phyloP scores from a whole-genome alignment of 2,797 vertebrate genomes.

The Rhabdomys pumilio region DNA sequence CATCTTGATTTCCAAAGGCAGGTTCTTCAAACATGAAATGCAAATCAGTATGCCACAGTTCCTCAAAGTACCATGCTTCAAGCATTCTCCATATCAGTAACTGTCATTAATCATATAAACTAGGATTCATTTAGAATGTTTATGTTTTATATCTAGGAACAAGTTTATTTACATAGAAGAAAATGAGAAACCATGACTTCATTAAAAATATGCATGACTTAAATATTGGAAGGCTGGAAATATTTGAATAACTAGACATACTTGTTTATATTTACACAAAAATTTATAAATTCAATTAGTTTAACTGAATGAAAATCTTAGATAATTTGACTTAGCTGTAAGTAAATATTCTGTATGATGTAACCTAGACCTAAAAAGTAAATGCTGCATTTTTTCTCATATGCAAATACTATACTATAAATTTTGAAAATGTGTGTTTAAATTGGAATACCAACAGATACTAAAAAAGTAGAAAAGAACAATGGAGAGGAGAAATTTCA shows the following conservation, averaged over 20 bases:
- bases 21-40: neutral
- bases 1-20: neutral
- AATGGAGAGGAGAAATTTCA: neutral
- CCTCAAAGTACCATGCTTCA: neutral
- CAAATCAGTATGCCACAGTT: neutral
- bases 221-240: neutral
- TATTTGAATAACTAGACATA: neutral
- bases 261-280: neutral
- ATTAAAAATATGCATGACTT: neutral
- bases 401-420: neutral
- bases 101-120: neutral
- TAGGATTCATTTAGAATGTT: neutral
- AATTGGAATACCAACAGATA: neutral
- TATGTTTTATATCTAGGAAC: neutral
- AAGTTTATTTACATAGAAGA: neutral
- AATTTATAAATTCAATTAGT: neutral
- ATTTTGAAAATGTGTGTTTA: neutral
- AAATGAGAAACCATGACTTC: neutral
- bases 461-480: neutral
- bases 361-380: neutral
- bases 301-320: neutral
- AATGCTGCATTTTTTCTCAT: neutral
- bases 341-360: neutral
- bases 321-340: rapidly evolving
- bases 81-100: neutral